A percentile compares a stretch with the other conserved stretches of the same genome.
phyloP scores from a whole-genome alignment of 92 coral and sea anemone genomes.

The Metridium senile region DNA sequence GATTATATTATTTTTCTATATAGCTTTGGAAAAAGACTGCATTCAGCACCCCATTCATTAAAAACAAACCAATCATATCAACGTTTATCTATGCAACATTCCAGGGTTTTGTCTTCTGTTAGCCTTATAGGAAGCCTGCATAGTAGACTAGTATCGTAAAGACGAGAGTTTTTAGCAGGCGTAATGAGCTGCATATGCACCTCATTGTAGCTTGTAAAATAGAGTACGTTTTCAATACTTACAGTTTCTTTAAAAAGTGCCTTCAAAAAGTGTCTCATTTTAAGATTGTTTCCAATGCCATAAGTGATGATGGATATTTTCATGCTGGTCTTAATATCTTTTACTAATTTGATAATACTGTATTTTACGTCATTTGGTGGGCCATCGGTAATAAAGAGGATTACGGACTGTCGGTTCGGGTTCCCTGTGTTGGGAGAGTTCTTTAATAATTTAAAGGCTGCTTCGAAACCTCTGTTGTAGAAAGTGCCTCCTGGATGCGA shows the following conservation, averaged over 20 bases:
- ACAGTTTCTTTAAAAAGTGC: constrained; percentile 48
- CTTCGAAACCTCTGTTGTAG: constrained; percentile 60
- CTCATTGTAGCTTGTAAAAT: too few relatives aligned
- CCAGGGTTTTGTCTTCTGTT: too few relatives aligned
- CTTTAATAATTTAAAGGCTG: constrained; percentile 62
- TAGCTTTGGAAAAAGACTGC: too few relatives aligned
- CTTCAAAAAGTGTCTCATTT: constrained; percentile 25
- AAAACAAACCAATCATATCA: too few relatives aligned
- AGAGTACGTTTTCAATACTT: too few relatives aligned
- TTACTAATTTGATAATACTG: neutral
- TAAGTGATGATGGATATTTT: constrained; percentile 34
- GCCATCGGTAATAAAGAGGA: constrained; percentile 79
- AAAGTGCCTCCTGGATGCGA: constrained; percentile 59
- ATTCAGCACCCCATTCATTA: too few relatives aligned
- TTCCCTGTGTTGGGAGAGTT: constrained; percentile 16
- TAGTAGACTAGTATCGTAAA: too few relatives aligned
- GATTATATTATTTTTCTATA: neutral
- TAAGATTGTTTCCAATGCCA: constrained; percentile 41
- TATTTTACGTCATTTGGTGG: constrained; percentile 25
- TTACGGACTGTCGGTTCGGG: constrained; percentile 36
- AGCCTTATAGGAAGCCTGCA: too few relatives aligned
- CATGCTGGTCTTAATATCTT: neutral
- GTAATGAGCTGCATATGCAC: too few relatives aligned
- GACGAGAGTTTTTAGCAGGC: too few relatives aligned
- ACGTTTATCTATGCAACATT: too few relatives aligned